These are phyloP conservation scores for Triops longicaudatus DNA, from an alignment of 1,140 invertebrate genomes.

Conservation along the genomic window DNA sequence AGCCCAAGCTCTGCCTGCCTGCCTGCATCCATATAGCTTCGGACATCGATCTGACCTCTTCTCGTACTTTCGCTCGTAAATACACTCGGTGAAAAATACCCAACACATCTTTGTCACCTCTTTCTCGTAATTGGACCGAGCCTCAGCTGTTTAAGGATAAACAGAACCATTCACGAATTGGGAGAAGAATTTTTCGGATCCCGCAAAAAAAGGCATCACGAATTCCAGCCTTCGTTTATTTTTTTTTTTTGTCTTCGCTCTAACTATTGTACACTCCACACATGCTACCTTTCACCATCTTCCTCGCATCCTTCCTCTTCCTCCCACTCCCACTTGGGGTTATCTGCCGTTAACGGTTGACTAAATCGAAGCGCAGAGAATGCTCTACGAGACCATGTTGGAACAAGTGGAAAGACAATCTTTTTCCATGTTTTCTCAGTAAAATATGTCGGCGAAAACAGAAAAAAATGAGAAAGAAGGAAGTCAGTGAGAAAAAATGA, in stretches of 20 bases:
- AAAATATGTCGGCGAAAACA: too few species aligned
- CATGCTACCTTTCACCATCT: neutral
- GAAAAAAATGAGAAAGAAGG: neutral
- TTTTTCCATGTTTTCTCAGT: neutral
- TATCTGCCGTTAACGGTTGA: neutral
- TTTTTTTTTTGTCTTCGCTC: neutral
- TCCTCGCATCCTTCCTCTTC: too few species aligned
- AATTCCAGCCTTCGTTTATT: too few species aligned
- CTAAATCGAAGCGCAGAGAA: neutral
- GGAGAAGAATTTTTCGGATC: neutral
- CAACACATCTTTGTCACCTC: neutral
- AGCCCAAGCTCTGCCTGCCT: neutral
- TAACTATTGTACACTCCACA: neutral
- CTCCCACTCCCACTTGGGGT: neutral
- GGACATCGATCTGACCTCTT: slow-evolving; percentile 5
- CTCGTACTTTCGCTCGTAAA: neutral
- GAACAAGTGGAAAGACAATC: neutral
- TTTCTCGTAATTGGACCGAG: neutral
- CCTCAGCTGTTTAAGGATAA: neutral
- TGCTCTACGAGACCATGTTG: neutral
- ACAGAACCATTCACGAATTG: neutral
- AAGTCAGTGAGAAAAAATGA: neutral
- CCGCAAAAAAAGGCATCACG: too few species aligned
- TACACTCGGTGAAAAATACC: neutral
- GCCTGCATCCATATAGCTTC: too few species aligned